Base-by-base conservation (phyloP, 1,140 invertebrate genomes). In the Dryas iulia region DNA sequence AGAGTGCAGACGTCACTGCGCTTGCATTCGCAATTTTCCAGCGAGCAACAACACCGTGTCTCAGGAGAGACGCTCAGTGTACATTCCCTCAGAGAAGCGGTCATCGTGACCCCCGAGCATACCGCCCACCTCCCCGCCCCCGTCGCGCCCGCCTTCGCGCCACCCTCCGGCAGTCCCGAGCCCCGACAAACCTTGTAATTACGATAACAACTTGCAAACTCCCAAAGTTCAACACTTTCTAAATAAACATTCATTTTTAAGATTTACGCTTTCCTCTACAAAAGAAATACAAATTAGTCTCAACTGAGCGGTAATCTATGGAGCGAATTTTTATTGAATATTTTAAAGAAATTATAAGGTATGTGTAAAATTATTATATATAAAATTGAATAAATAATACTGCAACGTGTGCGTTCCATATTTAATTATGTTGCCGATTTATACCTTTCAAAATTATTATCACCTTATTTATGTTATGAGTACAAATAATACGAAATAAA, bases 131-230 rank as follows among this genome's bases (percentile, higher is more conserved):
- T 35, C 68, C 14, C 54, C 67, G 28, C 56, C 25, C 35, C 14
- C 52, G 23, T n/a, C 59, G 23, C 28, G 28, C 25, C 24, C 7
- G n/a, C 56, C 26, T 18, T 21, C 63, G 11, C 56, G 4, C 2
- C 39, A 6, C 39, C 39, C 10, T 18, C 14, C 3, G 3, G 8
- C 18, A 47, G 39, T 14, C 21, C 14, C 14, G 18, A 47, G 18
- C 56, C 24, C 33, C 56, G 33, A 59, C 35, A 69, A 69, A 69
- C 59, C 66, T 14, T 62, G 53, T 69, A 35, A 68, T 60, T 68
- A 60, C 47, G 54, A 53, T 58, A 59, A 66, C 31, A 58, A 58
- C 63, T 66, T 31, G 25, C 33, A 47, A 59, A 66, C 54, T 66
- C 31, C 33, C 25, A 12, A 66, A 57, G 33, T 66, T 58, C 23